Base-by-base conservation (phyloP, 2,888 invertebrate species). In the Alitta virens region DNA sequence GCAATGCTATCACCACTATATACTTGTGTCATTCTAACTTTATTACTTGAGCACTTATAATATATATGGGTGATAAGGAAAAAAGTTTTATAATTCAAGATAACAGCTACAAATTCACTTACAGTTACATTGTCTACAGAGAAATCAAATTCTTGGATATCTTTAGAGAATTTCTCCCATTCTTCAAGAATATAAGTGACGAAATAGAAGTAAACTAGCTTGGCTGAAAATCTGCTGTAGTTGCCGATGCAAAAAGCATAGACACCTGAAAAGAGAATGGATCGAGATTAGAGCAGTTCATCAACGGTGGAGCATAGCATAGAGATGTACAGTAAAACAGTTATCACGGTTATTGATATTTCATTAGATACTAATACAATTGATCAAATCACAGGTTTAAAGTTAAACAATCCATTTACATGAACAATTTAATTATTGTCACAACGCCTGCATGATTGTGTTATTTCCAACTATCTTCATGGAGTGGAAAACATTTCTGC, bases 91-190 rank as follows among this genome's bases (percentile, higher is more conserved):
- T 9, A 12, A 53, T 23, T 21, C 53, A 56, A 5, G n/a, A 18
- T 7, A 23, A 43, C 12, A 18, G 18, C 27, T 14, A 12, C 18
- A 16, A 24, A 21, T 40, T 9, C 26, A 54, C 60, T 60, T 21
- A 60, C 60, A 42, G 94, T 94, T 75, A 94, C 94, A 81, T 94
- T 95, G 71, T 90, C 88, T 75, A 94, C 92, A 71, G 92, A 91
- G 78, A 93, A 85, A 77, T 94, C 90, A 65, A 94, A 81, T 52
- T 90, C 90, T 77, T 94, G 91, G 24, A 95, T 86, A 83, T 96
- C 95, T 78, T 92, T 89, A 0, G 92, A 88, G 74, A 91, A 94
- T 76, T 91, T 88, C 74, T 94, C 92, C 96, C 96, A 96, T 81
- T 79, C 75, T 1, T 71, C 73, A 42, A 72, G 69, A 3, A 75